Percentiles rank a stretch among this genome's conserved stretches.
phyloP scores from a whole-genome alignment of 2,797 vertebrate species.

The Schizopygopsis pylzovi region DNA sequence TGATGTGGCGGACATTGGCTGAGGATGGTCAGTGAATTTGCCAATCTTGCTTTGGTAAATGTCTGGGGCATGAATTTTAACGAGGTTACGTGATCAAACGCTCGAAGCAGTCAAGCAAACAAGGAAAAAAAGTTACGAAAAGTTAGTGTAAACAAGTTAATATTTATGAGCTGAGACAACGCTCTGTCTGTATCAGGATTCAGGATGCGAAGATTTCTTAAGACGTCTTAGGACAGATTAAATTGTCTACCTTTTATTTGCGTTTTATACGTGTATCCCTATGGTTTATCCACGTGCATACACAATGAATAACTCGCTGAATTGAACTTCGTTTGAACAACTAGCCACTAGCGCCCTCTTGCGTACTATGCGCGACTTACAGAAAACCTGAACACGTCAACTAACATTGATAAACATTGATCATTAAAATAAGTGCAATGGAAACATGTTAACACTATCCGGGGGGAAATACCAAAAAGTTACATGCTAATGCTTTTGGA shows the following conservation, averaged over 20 bases:
- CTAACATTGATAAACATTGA: too few relatives aligned
- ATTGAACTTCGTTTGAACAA: not conserved
- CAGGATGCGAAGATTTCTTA: not conserved
- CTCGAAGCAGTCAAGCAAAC: not conserved
- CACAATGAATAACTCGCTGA: too few relatives aligned
- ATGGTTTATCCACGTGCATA: not conserved
- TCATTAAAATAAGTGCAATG: too few relatives aligned
- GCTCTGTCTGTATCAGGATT: not conserved
- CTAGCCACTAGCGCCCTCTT: slow-evolving; percentile 11
- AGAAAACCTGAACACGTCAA: not conserved
- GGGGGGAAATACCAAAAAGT: too few relatives aligned
- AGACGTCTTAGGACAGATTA: not conserved
- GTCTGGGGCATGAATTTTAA: not conserved
- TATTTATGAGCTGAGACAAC: slow-evolving; percentile 4
- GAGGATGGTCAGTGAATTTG: not conserved
- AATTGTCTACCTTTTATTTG: not conserved
- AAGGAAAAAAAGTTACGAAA: not conserved
- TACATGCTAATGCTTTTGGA: not conserved
- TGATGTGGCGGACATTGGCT: slow-evolving; percentile 6
- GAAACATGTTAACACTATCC: not conserved
- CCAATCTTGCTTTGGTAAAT: not conserved
- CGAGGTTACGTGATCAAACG: not conserved
- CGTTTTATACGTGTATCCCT: not conserved
- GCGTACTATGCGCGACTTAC: not conserved
- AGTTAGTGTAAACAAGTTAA: not conserved